Evolutionary conservation across 2,888 invertebrate species (phyloP).

Genomic region (Agrilus cyanescens): DNA sequence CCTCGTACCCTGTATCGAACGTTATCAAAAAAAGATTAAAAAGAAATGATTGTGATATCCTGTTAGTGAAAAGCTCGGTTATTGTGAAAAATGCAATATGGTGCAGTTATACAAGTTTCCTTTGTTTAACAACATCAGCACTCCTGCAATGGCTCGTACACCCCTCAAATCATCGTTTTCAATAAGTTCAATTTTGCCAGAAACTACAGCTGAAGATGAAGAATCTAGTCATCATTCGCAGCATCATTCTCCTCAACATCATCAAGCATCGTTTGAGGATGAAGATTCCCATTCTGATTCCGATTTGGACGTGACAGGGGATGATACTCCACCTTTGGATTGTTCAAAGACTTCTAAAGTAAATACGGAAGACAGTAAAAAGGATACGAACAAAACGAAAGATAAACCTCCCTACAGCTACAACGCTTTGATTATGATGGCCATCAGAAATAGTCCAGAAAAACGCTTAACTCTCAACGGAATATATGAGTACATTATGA

Average conservation of each 20-base stretch:
- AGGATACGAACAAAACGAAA: conserved; percentile 56
- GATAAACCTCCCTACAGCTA: conserved; percentile 97
- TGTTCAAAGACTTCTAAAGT: conserved; percentile 42
- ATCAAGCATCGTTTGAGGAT: conserved; percentile 16
- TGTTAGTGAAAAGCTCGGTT: neutral
- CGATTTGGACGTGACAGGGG: conserved; percentile 61
- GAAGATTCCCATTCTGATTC: conserved; percentile 53
- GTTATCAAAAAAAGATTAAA: no score
- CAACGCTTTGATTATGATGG: conserved; percentile 99
- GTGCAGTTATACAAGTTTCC: conserved; percentile 14
- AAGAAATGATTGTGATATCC: no score
- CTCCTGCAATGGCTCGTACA: conserved; percentile 38
- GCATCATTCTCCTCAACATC: neutral
- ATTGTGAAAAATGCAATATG: conserved; percentile 19
- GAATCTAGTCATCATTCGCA: conserved; percentile 20
- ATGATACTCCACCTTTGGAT: conserved; percentile 61
- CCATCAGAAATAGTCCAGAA: conserved; percentile 84
- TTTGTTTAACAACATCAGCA: conserved; percentile 7
- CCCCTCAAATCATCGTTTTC: conserved; percentile 66
- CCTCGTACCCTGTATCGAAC: no score
- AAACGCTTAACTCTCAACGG: conserved; percentile 88
- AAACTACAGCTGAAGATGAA: conserved; percentile 38
- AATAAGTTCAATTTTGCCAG: conserved; percentile 68
- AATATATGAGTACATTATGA: conserved; percentile 98
- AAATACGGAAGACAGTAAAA: conserved; percentile 16